Conservation (phyloP, 2,888 invertebrate genomes). For the Tupiocoris notatus region DNA sequence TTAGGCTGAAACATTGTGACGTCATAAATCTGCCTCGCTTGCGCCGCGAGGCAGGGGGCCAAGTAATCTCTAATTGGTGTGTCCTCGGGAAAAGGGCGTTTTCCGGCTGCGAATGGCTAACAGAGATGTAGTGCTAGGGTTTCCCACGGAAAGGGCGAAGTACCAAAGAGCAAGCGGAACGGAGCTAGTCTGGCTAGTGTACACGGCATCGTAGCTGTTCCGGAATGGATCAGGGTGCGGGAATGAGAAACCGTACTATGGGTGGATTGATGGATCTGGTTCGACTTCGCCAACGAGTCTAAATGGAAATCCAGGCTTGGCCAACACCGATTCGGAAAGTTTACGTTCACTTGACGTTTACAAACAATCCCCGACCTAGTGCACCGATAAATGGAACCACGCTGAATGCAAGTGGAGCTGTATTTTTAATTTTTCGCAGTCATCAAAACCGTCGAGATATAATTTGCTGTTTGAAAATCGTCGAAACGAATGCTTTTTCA, state of each 20-base stretch:
- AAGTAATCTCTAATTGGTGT: constrained; percentile 45
- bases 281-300: constrained; percentile 35
- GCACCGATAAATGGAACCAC: too few relatives aligned
- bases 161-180: constrained; percentile 6
- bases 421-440: too few relatives aligned
- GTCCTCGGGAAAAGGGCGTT: constrained; percentile 17
- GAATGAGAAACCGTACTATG: neutral
- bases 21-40: constrained; percentile 40
- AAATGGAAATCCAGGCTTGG: constrained; percentile 39
- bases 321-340: too few relatives aligned
- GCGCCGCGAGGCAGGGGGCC: constrained; percentile 36
- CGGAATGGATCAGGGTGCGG: neutral
- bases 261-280: constrained; percentile 39
- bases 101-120: neutral
- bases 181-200: constrained; percentile 14
- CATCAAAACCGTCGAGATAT: too few relatives aligned
- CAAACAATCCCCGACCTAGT: too few relatives aligned
- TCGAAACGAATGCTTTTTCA: too few relatives aligned
- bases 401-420: too few relatives aligned
- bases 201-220: neutral
- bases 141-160: neutral
- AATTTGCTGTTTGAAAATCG: too few relatives aligned
- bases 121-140: neutral
- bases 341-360: too few relatives aligned
- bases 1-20: constrained; percentile 45